A percentile compares a stretch with the other conserved stretches of the same genome.
Conservation (phyloP, 2,797 vertebrate species). For the Pseudomugil tenellus region DNA sequence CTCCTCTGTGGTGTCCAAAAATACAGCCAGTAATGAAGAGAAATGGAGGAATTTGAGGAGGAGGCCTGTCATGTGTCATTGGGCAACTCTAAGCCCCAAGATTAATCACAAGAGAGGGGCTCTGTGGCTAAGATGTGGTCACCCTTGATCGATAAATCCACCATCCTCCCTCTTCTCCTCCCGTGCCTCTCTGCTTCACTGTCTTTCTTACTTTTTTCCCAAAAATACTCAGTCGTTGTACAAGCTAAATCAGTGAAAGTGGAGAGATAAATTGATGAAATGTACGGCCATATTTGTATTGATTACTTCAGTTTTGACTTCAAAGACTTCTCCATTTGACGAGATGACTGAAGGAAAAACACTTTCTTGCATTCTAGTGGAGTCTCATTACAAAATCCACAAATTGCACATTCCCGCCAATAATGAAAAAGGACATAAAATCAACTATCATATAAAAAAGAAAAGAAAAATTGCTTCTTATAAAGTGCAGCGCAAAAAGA, state of each 20-base stretch:
- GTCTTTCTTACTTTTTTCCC: conserved; percentile 36
- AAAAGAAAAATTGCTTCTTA: conserved; percentile 30
- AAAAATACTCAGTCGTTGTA: conserved; percentile 52
- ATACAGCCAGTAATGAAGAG: conserved; percentile 86
- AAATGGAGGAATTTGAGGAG: conserved; percentile 84
- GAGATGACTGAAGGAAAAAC: conserved; percentile 56
- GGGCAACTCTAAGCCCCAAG: conserved; percentile 80
- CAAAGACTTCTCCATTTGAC: conserved; percentile 32
- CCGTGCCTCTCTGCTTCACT: conserved; percentile 51
- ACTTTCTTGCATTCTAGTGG: conserved; percentile 43
- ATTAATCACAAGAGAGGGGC: conserved; percentile 84
- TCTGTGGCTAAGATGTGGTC: conserved; percentile 84
- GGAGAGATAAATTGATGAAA: conserved; percentile 79
- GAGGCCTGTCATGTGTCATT: conserved; percentile 86
- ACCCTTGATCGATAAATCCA: conserved; percentile 82
- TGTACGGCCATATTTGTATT: conserved; percentile 71
- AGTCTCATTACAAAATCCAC: conserved; percentile 63
- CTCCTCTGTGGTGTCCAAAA: conserved; percentile 82
- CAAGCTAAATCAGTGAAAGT: conserved; percentile 77
- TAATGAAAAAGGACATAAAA: conserved; percentile 61
- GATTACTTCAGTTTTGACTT: conserved; percentile 63
- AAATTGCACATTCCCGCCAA: conserved; percentile 42
- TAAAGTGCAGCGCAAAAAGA: conserved; percentile 25
- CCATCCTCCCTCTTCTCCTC: conserved; percentile 51
- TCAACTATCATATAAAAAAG: conserved; percentile 20